A percentile compares a stretch with the other conserved stretches of the same genome.
These are phyloP conservation scores for Spodoptera littoralis DNA, from an alignment of 2,888 invertebrate genomes.

Conservation along the genomic window DNA sequence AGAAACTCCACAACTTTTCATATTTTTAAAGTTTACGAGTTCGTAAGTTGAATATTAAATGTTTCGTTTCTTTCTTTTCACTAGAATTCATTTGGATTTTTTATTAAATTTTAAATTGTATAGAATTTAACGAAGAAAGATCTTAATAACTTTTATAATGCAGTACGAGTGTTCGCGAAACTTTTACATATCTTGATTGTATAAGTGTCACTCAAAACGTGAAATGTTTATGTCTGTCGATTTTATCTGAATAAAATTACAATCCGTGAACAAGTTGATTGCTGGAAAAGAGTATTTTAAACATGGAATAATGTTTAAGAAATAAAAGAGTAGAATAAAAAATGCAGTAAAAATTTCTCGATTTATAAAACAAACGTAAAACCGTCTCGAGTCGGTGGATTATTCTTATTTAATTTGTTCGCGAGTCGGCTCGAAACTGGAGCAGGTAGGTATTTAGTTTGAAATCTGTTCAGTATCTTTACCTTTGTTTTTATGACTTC, in stretches of 20 bases:
- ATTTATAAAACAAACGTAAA: conserved; percentile 26
- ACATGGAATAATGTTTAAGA: conserved; percentile 16
- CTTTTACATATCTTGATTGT: conserved; percentile 9
- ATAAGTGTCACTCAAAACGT: neutral
- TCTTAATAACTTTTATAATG: conserved; percentile 6
- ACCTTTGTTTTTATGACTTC: conserved; percentile 38
- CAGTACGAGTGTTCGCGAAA: conserved; percentile 9
- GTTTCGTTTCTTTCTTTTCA: conserved; percentile 54
- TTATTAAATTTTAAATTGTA: conserved; percentile 20
- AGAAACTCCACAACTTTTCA: conserved; percentile 56
- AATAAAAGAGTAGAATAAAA: conserved; percentile 14
- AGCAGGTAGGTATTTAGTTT: conserved; percentile 33
- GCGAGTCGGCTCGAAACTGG: conserved; percentile 21
- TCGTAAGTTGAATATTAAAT: conserved; percentile 70
- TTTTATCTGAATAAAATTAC: conserved; percentile 13
- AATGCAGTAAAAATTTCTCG: conserved; percentile 13
- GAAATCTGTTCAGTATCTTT: conserved; percentile 36
- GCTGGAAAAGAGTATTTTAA: neutral
- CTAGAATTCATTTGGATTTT: conserved; percentile 46
- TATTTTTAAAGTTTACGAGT: conserved; percentile 57
- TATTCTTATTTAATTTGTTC: conserved; percentile 44
- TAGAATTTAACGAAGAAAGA: conserved; percentile 11
- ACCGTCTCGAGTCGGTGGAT: conserved; percentile 18
- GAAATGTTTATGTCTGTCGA: conserved; percentile 9
- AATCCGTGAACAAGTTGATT: conserved; percentile 1